Evolutionary conservation across 2,113 vertebrate genomes (phyloP), one percentile per base, ranked within the genome.

Genomic region (Ameiurus melas): DNA sequence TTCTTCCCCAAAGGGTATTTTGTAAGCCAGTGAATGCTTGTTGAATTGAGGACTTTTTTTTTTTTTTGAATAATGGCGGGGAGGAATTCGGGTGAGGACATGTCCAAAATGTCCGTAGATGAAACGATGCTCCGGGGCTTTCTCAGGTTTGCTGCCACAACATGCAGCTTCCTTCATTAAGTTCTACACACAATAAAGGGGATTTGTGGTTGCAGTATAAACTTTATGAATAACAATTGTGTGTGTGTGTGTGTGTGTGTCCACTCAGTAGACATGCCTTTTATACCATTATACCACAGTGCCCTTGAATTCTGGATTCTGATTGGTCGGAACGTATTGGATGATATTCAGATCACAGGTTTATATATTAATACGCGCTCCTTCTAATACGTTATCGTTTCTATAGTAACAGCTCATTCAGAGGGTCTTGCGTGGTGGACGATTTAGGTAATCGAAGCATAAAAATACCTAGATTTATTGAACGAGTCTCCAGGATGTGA

Each of bases 71-170:
- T 16, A 30, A 30, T 14, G 30, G n/a, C 4, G 5, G 13, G n/a
- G 13, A 68, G 14, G 1, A 30, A 68, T 68, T 70, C 68, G 17
- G n/a, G 30, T 70, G 30, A 68, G 12, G 12, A 68, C 12, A 19
- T 30, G 13, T 30, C 66, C 12, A 70, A 70, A 33, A 30, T 70
- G 66, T 70, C 66, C 5, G n/a, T 70, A 70, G 30, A 1, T 16
- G 14, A 30, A 70, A 70, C 7, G 14, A 70, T 36, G n/a, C 68
- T 66, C 58, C 20, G 8, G 19, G 22, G 58, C 19, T 95, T 93
- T 92, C 81, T 92, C 94, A 93, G 94, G 94, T 10, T 53, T 84
- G 39, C 12, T 22, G 60, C 53, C 36, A 68, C 33, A 51, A 36
- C 66, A 84, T 86, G 58, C 85, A 85, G 43, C 39, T 88, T 89